Percentiles rank a stretch among this genome's conserved stretches.
Evolutionary conservation across 1,140 invertebrate species (phyloP).

Genomic region (Drosophila orena): DNA sequence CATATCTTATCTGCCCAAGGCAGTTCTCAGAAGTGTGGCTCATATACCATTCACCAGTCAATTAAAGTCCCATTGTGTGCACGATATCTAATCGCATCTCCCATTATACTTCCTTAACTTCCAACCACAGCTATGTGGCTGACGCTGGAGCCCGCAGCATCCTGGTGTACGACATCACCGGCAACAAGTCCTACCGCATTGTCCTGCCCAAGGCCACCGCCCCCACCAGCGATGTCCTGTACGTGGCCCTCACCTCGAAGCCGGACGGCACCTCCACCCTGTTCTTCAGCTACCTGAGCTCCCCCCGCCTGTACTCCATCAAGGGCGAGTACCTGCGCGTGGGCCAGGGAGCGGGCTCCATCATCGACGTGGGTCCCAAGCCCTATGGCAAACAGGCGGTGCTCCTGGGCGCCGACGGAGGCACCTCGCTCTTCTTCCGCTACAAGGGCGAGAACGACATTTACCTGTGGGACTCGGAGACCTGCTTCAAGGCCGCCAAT

Average conservation of each 20-base stretch:
- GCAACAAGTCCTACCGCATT: constrained; percentile 86
- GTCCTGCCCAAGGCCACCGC: constrained; percentile 86
- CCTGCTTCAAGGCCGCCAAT: constrained; percentile 86
- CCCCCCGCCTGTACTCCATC: constrained; percentile 86
- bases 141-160: constrained; percentile 87
- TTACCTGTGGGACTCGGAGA: constrained; percentile 88
- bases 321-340: constrained; percentile 85
- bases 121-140: constrained; percentile 85
- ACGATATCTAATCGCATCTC: background rate
- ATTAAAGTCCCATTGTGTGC: background rate
- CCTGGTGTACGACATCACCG: constrained; percentile 86
- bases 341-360: constrained; percentile 85
- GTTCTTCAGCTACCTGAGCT: constrained; percentile 87
- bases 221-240: constrained; percentile 86
- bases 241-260: constrained; percentile 86
- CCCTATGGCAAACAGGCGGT: constrained; percentile 86
- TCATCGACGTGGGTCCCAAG: constrained; percentile 87
- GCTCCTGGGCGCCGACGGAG: constrained; percentile 87
- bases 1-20: background rate
- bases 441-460: constrained; percentile 87
- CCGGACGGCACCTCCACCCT: constrained; percentile 85
- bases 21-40: background rate
- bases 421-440: constrained; percentile 86
- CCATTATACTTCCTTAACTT: background rate
- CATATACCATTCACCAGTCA: background rate